Conservation (phyloP, 2,113 vertebrate species). For the Nothocercus nigrocapillus region DNA sequence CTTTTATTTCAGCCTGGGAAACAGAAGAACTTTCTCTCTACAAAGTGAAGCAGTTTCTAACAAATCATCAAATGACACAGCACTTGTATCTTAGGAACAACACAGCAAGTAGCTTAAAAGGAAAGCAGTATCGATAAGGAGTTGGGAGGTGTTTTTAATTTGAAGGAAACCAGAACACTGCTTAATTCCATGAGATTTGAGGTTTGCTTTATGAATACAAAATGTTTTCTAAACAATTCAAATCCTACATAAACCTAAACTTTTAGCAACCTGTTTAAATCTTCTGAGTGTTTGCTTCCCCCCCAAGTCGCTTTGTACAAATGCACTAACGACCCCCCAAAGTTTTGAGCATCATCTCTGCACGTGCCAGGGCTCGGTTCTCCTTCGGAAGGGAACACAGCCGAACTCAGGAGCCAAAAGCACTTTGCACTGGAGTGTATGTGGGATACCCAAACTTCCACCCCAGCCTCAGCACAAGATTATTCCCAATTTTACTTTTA, state of each 20-base stretch:
- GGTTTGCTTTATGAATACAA: neutral
- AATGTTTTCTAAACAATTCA: neutral
- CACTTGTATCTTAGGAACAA: neutral
- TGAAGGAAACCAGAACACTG: neutral
- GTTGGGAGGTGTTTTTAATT: neutral
- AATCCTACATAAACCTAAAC: neutral
- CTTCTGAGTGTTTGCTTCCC: neutral
- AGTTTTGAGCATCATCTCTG: neutral
- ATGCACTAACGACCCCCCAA: too few relatives aligned
- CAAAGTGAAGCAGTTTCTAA: neutral
- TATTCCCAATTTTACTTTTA: neutral
- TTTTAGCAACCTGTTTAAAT: neutral
- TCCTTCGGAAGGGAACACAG: neutral
- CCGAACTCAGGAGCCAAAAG: neutral
- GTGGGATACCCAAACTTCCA: neutral
- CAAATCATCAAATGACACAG: neutral
- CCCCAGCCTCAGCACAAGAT: neutral
- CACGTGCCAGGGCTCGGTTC: neutral
- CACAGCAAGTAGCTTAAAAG: neutral
- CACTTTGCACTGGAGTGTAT: fast-evolving
- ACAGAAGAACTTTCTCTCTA: neutral
- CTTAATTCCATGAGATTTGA: neutral
- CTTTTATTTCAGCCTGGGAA: neutral
- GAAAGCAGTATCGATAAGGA: too few relatives aligned
- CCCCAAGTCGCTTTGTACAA: neutral